phyloP scores from a whole-genome alignment of 2,797 vertebrate species.

The Huso huso region DNA sequence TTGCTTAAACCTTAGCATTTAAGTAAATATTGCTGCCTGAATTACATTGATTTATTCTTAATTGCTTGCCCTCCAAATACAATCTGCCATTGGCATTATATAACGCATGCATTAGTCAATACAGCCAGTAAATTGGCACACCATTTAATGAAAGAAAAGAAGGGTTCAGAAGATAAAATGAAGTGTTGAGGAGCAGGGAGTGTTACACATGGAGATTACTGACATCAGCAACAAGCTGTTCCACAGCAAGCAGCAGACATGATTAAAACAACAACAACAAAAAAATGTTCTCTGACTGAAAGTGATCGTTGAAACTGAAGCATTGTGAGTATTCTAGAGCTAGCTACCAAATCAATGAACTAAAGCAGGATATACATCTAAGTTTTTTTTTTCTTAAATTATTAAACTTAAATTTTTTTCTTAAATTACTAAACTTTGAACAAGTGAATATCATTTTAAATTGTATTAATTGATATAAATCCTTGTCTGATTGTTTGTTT shows the following conservation, averaged over 20 bases:
- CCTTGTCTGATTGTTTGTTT: no score
- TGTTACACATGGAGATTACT: conserved; percentile 38
- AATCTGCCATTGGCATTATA: conserved; percentile 80
- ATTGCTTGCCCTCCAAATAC: conserved; percentile 80
- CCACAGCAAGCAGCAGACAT: conserved; percentile 69
- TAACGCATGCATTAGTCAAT: conserved; percentile 72
- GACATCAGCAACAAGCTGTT: conserved; percentile 69
- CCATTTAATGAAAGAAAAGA: conserved; percentile 38
- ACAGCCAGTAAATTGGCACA: conserved; percentile 70
- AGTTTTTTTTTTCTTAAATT: no score
- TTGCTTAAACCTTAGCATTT: conserved; percentile 60
- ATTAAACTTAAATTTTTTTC: no score
- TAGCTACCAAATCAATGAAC: no score
- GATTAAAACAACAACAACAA: conserved; percentile 14
- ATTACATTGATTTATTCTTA: conserved; percentile 72
- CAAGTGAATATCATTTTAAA: no score
- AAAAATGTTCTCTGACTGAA: neutral
- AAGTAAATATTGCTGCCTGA: conserved; percentile 70
- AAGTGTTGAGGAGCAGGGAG: conserved; percentile 59
- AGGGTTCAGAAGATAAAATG: conserved; percentile 60
- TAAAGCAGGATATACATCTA: no score
- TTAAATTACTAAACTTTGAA: no score
- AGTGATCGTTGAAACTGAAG: neutral
- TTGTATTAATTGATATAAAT: no score
- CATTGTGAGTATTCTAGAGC: no score